Evolutionary conservation across 2,113 vertebrate genomes (phyloP).

Genomic region (Pholis gunnellus): DNA sequence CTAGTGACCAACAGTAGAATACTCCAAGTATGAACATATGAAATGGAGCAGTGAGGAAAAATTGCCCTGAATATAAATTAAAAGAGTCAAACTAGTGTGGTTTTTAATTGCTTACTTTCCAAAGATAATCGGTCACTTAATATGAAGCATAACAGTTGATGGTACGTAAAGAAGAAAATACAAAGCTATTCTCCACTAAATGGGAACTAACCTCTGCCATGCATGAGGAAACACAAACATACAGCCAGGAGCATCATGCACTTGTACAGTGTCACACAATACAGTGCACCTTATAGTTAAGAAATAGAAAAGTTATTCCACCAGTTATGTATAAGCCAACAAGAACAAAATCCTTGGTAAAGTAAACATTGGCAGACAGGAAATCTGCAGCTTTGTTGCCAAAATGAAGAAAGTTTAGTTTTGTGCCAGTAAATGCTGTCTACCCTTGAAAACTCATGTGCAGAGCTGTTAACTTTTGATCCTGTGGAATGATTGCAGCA

Average conservation of each 20-base stretch:
- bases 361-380: not conserved
- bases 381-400: conserved; percentile 11
- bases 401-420: conserved; percentile 11
- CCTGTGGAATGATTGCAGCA: conserved; percentile 37
- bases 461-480: conserved; percentile 52
- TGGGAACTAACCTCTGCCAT: not conserved
- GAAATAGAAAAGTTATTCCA: not conserved
- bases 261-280: not conserved
- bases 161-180: conserved; percentile 23
- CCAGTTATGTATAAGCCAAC: not conserved
- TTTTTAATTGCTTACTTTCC: conserved; percentile 17
- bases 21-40: not conserved
- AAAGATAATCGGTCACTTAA: conserved; percentile 22
- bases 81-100: conserved; percentile 21
- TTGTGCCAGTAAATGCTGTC: not conserved
- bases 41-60: conserved; percentile 24
- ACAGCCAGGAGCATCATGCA: not conserved
- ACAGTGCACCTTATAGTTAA: not conserved
- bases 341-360: not conserved
- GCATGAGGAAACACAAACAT: not conserved
- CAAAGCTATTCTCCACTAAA: conserved; percentile 6
- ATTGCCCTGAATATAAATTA: conserved; percentile 15
- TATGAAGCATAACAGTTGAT: conserved; percentile 14
- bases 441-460: conserved; percentile 58
- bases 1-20: conserved; percentile 16